phyloP scores from a whole-genome alignment of 2,113 vertebrate species.

The Mungos mungo region DNA sequence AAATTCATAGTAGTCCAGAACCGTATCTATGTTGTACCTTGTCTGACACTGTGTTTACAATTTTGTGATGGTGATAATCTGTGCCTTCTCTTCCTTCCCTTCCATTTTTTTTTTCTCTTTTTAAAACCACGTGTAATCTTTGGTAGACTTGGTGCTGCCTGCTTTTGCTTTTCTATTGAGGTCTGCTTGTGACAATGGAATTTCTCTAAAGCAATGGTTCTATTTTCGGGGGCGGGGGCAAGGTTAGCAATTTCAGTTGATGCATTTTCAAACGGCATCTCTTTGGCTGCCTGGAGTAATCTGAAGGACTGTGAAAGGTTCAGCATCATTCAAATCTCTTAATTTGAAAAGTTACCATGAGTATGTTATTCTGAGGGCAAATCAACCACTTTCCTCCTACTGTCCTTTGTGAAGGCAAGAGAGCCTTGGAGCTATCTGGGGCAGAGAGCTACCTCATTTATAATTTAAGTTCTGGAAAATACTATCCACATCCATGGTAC shows the following conservation, averaged over 20 bases:
- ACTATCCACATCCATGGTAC: neutral
- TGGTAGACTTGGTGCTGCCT: neutral
- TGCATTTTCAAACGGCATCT: conserved; percentile 57
- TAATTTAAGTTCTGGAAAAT: conserved; percentile 57
- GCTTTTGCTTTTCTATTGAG: neutral
- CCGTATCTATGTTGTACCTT: neutral
- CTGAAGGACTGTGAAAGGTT: conserved; percentile 28
- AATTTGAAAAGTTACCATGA: conserved; percentile 54
- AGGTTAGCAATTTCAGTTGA: conserved; percentile 49
- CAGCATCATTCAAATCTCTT: conserved; percentile 57
- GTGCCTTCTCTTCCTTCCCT: neutral
- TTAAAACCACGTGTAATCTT: neutral
- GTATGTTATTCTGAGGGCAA: conserved; percentile 16
- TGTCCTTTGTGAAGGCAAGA: conserved; percentile 31
- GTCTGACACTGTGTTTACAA: neutral
- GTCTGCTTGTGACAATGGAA: neutral
- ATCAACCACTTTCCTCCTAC: neutral
- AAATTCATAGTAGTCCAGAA: neutral
- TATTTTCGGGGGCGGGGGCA: conserved; percentile 20
- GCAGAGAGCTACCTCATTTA: conserved; percentile 52
- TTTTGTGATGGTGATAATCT: neutral
- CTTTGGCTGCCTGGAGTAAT: conserved; percentile 58
- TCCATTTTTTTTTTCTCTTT: neutral
- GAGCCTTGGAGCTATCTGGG: conserved; percentile 34
- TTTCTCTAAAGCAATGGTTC: conserved; percentile 38